A percentile compares a stretch with the other conserved stretches of the same genome.
These are phyloP conservation scores for Psettodes erumei DNA, from an alignment of 2,113 vertebrate genomes.

Conservation along the genomic window DNA sequence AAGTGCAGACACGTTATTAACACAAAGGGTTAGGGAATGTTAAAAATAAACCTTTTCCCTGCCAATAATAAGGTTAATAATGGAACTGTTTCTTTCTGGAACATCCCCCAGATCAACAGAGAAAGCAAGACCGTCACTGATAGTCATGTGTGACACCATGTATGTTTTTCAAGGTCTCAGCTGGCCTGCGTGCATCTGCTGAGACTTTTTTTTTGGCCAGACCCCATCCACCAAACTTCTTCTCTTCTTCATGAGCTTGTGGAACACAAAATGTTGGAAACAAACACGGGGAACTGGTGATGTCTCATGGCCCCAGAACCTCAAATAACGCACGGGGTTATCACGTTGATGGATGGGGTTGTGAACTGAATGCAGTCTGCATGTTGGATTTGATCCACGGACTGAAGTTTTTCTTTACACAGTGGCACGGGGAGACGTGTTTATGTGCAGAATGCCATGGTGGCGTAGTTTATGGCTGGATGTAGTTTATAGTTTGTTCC, in stretches of 20 bases:
- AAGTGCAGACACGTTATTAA: too few species aligned
- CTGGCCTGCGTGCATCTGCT: conserved; percentile 30
- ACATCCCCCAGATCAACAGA: background rate
- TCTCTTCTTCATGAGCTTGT: too few species aligned
- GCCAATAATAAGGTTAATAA: background rate
- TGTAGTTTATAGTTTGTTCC: conserved; percentile 61
- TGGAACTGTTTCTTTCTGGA: background rate
- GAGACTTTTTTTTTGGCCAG: conserved; percentile 51
- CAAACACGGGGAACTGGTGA: conserved; percentile 7
- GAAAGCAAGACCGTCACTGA: too few species aligned
- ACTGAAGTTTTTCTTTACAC: conserved; percentile 48
- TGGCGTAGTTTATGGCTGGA: conserved; percentile 60
- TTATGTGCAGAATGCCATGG: conserved; percentile 66
- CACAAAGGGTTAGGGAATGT: too few species aligned
- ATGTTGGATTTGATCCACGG: conserved; percentile 50
- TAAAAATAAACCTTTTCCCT: background rate
- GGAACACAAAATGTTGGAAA: too few species aligned
- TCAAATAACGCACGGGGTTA: background rate
- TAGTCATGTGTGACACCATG: background rate
- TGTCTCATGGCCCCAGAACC: conserved; percentile 11
- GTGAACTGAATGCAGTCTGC: conserved; percentile 55
- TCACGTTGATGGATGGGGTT: conserved; percentile 48
- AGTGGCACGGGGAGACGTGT: conserved; percentile 43
- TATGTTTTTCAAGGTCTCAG: conserved; percentile 31
- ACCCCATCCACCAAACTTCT: conserved; percentile 58